A percentile compares a stretch with the other conserved stretches of the same genome.
phyloP scores from a whole-genome alignment of 2,888 invertebrate genomes.

The Zelleria hepariella region DNA sequence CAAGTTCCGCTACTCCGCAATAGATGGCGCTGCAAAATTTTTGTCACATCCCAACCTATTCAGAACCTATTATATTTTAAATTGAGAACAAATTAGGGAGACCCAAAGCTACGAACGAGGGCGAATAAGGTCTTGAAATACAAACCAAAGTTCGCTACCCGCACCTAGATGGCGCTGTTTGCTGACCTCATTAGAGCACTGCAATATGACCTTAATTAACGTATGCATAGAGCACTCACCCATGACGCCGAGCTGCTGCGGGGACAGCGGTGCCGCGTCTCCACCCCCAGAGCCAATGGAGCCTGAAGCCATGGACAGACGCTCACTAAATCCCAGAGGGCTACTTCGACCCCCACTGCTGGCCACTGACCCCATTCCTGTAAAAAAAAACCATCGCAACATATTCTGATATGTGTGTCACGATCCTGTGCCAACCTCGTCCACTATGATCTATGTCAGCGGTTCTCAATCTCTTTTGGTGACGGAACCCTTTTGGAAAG shows the following conservation, averaged over 20 bases:
- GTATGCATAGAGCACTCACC: conserved; percentile 73
- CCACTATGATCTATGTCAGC: no score
- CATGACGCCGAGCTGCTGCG: conserved; percentile 91
- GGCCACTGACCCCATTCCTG: conserved; percentile 75
- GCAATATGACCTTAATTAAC: background rate
- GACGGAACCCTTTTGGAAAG: no score
- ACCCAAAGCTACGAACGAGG: no score
- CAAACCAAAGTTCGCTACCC: conserved; percentile 10
- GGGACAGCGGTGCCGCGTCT: conserved; percentile 79
- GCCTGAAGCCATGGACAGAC: conserved; percentile 77
- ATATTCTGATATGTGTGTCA: no score
- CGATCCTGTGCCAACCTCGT: no score
- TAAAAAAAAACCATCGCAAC: background rate
- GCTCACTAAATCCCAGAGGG: conserved; percentile 75
- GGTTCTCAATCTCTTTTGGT: no score
- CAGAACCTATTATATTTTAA: background rate
- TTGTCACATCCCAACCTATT: conserved; percentile 7
- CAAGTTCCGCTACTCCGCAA: conserved; percentile 28
- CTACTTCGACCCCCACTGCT: conserved; percentile 77
- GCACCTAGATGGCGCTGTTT: conserved; percentile 23
- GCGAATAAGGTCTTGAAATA: background rate
- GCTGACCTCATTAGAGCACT: background rate
- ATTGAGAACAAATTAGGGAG: no score
- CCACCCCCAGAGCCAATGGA: conserved; percentile 73
- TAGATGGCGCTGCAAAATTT: conserved; percentile 44